Evolutionary conservation across 2,113 vertebrate genomes (phyloP), one percentile per base, ranked within the genome.

Genomic region (Ceratotherium simum): DNA sequence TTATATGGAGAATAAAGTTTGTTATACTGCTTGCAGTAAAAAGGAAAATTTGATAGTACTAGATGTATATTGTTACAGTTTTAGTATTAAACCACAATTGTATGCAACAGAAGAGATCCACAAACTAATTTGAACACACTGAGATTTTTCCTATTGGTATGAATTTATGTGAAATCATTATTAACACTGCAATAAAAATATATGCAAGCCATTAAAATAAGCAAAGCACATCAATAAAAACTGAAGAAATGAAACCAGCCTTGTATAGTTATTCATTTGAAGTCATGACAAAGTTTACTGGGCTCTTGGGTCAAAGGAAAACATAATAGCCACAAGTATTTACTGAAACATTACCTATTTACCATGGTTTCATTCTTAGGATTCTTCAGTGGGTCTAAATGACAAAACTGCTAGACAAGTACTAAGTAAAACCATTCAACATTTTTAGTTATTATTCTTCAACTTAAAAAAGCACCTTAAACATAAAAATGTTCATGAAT

Each of bases 121-220:
- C 27, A 58, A 62, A 95, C 54, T 97, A 78, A 97, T 95, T 84
- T 95, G 51, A 95, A 73, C 27, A 88, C 60, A 81, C 31, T 29
- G 46, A 90, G 46, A 92, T 90, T 82, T 81, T 94, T 46, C 60
- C 27, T 78, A 21, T 29, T 96, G 51, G 93, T 20, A 48, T 25
- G 8, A 98, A 97, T 73, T 76, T 51, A 97, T 8, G 0, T 81
- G 31, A 56, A 69, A 18, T 18, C 36, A 76, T 93, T 73, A 87
- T 88, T 93, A 98, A 93, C 56, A 85, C 8, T 91, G 36, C 54
- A 97, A 72, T 78, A 95, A 97, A 97, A 73, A 46, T 88, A 62
- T 78, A 17, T 76, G 54, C 29, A 96, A 93, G 93, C 60, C 31
- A 64, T 58, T 0, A 93, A 56, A 83, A 67, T 72, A 94, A 97